A percentile compares a stretch with the other conserved stretches of the same genome.
Evolutionary conservation across 2,888 invertebrate species (phyloP).

Genomic region (Chirona hameri): DNA sequence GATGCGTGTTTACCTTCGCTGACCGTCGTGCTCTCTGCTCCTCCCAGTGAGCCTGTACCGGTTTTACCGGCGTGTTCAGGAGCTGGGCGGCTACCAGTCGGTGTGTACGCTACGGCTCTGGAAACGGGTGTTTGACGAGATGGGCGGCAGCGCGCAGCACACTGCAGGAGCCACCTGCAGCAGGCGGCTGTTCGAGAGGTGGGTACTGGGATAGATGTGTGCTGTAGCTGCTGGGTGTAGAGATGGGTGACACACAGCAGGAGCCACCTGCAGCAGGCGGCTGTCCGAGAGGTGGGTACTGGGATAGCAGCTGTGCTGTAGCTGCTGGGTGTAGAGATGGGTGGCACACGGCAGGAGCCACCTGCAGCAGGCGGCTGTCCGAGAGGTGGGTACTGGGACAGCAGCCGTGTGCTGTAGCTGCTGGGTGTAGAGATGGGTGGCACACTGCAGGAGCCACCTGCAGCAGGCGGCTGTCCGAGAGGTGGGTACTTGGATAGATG

Average conservation of each 20-base stretch:
- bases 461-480: no score
- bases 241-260: background rate
- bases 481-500: no score
- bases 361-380: no score
- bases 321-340: no score
- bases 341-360: no score
- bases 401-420: no score
- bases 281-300: background rate
- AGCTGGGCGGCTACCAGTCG: conserved; percentile 39
- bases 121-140: conserved; percentile 38
- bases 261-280: background rate
- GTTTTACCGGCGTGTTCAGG: conserved; percentile 39
- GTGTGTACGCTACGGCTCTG: conserved; percentile 37
- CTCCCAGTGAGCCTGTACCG: conserved; percentile 39
- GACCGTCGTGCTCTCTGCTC: no score
- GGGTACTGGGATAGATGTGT: background rate
- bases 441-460: no score
- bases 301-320: background rate
- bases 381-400: no score
- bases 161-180: background rate
- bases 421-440: no score
- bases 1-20: no score
- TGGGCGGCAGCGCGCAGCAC: conserved; percentile 34
- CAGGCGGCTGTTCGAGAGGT: conserved; percentile 4
- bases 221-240: background rate